Evolutionary conservation across 2,888 invertebrate genomes (phyloP), one percentile per base, ranked within the genome.

Genomic region (Homarus gammarus): DNA sequence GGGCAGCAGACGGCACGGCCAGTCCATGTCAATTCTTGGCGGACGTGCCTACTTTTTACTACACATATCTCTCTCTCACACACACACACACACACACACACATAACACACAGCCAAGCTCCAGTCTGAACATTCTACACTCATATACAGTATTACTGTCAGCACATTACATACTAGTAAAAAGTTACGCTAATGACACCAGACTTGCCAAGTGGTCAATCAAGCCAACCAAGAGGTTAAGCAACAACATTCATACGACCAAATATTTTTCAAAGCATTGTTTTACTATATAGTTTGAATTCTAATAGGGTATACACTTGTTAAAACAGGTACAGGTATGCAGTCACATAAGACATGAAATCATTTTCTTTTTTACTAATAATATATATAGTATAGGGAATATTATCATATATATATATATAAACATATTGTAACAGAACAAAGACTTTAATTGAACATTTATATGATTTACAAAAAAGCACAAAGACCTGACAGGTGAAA

Each of bases 151-250:
- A 64, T 33, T 56, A 79, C 38, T 61, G 64, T 64, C 79, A 79
- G 79, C 79, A 79, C 40, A 61, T 64, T n/a, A 79, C 27, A 79
- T 36, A 64, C n/a, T 79, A 64, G 38, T 79, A 38, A 79, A 61
- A n/a, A 79, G 64, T 79, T 79, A 64, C n/a, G 31, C 64, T 64
- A 79, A 38, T 64, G 64, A 79, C 78, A 31, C n/a, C 27, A 38
- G 64, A 64, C 79, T 79, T 38, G 79, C 61, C 79, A 38, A 79
- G 79, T 38, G 40, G 79, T 61, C 79, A 79, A 40, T 79, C 38
- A 56, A 79, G 79, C 79, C 64, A 79, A 79, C 79, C 61, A n/a
- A 40, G 38, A 64, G 79, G 79, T 79, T 79, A 79, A n/a, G 79
- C 61, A 61, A 79, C 22, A 61, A n/a, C 79, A 79, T 79, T 79